Evolutionary conservation across 2,797 vertebrate species (phyloP).

Genomic region (Onychomys leucogaster): DNA sequence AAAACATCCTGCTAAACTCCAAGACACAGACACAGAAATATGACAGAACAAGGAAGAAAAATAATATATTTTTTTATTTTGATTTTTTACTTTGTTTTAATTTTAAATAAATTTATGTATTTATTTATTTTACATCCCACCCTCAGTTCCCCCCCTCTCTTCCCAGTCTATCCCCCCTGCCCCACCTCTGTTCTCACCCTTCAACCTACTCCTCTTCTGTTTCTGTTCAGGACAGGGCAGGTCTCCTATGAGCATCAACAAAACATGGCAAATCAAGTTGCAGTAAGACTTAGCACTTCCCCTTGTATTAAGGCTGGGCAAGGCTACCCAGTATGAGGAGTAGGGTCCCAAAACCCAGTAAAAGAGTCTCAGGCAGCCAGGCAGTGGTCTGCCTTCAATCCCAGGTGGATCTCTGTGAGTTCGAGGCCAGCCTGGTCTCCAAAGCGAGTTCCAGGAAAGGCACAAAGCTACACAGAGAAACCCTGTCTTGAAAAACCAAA

Average conservation of each 20-base stretch:
- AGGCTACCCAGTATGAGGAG: not conserved
- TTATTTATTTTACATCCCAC: not conserved
- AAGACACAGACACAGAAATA: not conserved
- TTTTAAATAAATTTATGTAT: not conserved
- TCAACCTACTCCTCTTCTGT: not conserved
- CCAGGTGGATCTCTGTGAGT: too few relatives aligned
- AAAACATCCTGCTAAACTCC: not conserved
- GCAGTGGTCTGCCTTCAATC: too few relatives aligned
- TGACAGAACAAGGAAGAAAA: not conserved
- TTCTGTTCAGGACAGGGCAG: not conserved
- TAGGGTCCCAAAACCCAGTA: not conserved
- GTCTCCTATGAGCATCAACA: not conserved
- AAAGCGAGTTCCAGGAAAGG: too few relatives aligned
- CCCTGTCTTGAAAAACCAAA: too few relatives aligned
- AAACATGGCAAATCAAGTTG: not conserved
- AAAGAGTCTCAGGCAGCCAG: not conserved
- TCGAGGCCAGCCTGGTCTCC: too few relatives aligned
- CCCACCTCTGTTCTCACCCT: not conserved
- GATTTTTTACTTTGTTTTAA: not conserved
- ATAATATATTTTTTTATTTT: not conserved
- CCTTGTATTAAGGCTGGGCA: not conserved
- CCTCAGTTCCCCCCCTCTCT: not conserved
- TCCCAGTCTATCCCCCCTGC: not conserved
- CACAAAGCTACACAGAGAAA: too few relatives aligned
- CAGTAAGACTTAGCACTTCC: not conserved